Evolutionary conservation across 1,140 invertebrate genomes (phyloP).

Genomic region (Eriocheir sinensis): DNA sequence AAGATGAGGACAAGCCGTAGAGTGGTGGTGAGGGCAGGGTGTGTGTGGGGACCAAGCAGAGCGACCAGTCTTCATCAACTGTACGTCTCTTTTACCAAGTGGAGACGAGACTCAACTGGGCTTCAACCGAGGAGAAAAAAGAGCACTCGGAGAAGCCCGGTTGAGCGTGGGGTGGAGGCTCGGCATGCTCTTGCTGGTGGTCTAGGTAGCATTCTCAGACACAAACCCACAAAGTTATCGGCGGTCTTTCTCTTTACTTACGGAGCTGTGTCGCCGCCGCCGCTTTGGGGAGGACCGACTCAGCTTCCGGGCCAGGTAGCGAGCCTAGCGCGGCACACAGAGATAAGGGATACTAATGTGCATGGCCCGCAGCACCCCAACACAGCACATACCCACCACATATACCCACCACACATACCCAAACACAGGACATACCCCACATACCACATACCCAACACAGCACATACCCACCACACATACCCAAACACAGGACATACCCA

Average conservation of each 20-base stretch:
- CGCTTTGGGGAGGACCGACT: slow-evolving; percentile 74
- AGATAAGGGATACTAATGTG: slow-evolving; percentile 69
- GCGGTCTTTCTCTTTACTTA: slow-evolving; percentile 62
- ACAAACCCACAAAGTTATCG: slow-evolving; percentile 56
- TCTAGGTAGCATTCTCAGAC: slow-evolving; percentile 73
- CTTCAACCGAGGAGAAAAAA: neutral
- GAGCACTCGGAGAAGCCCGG: slow-evolving; percentile 31
- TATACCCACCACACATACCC: neutral
- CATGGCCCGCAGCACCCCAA: slow-evolving; percentile 52
- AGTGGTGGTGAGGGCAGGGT: slow-evolving; percentile 8
- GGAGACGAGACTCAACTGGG: slow-evolving; percentile 25
- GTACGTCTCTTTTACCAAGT: neutral
- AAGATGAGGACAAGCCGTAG: neutral
- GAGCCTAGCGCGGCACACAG: slow-evolving; percentile 83
- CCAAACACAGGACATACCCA: too few relatives aligned
- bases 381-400: neutral
- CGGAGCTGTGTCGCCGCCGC: slow-evolving; percentile 75
- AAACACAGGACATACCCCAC: neutral
- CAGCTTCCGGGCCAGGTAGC: slow-evolving; percentile 82
- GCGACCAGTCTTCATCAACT: neutral
- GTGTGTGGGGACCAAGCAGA: neutral
- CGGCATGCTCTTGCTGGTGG: slow-evolving; percentile 63
- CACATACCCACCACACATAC: too few relatives aligned
- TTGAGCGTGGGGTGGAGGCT: slow-evolving; percentile 46
- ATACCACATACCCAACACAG: too few relatives aligned